These are phyloP conservation scores for Hymenochirus boettgeri DNA, from an alignment of 2,113 vertebrate genomes.

Conservation along the genomic window DNA sequence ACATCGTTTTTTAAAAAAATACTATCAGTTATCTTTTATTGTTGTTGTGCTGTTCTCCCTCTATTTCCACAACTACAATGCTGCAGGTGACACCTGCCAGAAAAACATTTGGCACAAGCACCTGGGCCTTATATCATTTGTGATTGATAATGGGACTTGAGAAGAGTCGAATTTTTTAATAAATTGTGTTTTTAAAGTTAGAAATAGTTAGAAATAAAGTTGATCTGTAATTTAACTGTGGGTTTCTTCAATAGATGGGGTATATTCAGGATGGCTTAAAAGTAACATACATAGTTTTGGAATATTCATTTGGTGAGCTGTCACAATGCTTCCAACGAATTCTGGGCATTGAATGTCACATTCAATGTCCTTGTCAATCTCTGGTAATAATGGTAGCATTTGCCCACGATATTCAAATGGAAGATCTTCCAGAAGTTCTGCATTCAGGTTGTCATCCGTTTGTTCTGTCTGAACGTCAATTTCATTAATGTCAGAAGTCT, in stretches of 20 bases:
- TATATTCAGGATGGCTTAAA: background rate
- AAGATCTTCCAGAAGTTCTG: background rate
- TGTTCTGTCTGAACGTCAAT: background rate
- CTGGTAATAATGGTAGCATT: background rate
- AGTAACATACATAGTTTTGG: background rate
- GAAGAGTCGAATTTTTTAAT: too few species aligned
- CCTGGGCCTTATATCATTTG: too few species aligned
- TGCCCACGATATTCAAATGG: slow-evolving; percentile 1
- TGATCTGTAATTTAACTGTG: too few species aligned
- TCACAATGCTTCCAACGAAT: background rate
- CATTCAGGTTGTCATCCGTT: background rate
- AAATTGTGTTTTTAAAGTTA: too few species aligned
- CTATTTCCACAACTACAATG: too few species aligned
- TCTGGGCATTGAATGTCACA: background rate
- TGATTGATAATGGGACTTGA: too few species aligned
- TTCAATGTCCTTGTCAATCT: background rate
- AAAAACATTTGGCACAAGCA: too few species aligned
- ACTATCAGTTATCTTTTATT: too few species aligned
- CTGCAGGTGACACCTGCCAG: too few species aligned
- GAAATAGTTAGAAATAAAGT: too few species aligned
- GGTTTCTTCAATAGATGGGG: background rate
- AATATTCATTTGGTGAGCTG: background rate
- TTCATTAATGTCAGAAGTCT: background rate
- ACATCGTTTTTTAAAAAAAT: too few species aligned
- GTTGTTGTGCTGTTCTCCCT: too few species aligned